Conservation (phyloP, 2,113 vertebrate species). For the Trematomus loennbergii region DNA sequence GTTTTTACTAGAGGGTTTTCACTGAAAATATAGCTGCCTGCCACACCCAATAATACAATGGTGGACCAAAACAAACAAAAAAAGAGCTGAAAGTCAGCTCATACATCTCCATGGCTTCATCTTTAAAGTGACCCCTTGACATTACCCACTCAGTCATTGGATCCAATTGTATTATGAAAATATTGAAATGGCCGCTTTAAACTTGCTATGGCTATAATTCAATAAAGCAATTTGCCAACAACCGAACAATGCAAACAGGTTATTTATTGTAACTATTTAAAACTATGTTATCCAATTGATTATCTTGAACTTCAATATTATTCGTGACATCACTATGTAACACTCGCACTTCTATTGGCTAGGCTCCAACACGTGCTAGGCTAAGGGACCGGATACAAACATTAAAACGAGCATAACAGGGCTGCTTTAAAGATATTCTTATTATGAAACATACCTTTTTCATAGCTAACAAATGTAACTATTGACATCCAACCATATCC, state of each 20-base stretch:
- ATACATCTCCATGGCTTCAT: not conserved
- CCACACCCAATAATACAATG: not conserved
- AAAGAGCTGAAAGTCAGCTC: too few relatives aligned
- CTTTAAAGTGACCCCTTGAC: not conserved
- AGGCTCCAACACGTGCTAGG: too few relatives aligned
- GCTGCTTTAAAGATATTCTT: too few relatives aligned
- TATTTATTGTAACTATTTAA: not conserved
- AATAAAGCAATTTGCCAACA: not conserved
- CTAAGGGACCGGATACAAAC: too few relatives aligned
- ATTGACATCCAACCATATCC: not conserved
- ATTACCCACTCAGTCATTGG: conserved; percentile 4
- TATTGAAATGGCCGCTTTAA: not conserved
- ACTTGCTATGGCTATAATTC: not conserved
- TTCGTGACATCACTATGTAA: too few relatives aligned
- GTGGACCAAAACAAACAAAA: not conserved
- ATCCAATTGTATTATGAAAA: not conserved
- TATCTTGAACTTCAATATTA: too few relatives aligned
- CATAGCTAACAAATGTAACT: too few relatives aligned
- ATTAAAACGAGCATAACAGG: too few relatives aligned
- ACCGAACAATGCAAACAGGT: not conserved
- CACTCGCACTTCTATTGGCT: too few relatives aligned
- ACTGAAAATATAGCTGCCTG: not conserved
- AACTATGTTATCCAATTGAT: too few relatives aligned
- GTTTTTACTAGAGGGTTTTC: not conserved
- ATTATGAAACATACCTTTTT: too few relatives aligned